These are phyloP conservation scores for Minunthozetes semirufus DNA, from an alignment of 2,888 invertebrate genomes.

Conservation along the genomic window DNA sequence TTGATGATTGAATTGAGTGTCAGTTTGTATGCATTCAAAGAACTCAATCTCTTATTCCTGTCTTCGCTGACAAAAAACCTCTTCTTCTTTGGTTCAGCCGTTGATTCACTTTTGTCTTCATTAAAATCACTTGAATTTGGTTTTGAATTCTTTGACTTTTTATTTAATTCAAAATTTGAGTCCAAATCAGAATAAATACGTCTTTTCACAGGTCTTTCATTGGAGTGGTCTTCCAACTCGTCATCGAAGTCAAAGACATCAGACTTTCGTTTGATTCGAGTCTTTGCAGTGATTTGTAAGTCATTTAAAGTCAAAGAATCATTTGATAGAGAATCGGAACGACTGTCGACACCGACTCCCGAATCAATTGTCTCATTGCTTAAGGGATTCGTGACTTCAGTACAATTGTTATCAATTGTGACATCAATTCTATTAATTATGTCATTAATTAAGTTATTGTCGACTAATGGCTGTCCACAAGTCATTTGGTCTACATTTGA, in stretches of 20 bases:
- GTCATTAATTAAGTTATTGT: background rate
- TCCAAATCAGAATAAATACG: slow-evolving; percentile 12
- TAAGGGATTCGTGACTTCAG: background rate
- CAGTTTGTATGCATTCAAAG: background rate
- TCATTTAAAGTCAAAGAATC: slow-evolving; percentile 8
- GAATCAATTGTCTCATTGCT: background rate
- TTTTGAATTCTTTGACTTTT: background rate
- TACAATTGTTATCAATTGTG: background rate
- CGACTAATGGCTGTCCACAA: background rate
- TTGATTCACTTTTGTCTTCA: background rate
- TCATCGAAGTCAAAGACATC: slow-evolving; percentile 26
- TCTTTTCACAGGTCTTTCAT: background rate
- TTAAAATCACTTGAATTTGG: background rate
- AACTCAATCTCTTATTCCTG: slow-evolving; percentile 5
- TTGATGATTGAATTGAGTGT: background rate
- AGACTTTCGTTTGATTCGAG: slow-evolving; percentile 3
- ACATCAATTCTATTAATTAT: slow-evolving; percentile 4
- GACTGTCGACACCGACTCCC: background rate
- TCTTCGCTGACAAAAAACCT: slow-evolving; percentile 1
- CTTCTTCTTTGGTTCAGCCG: background rate
- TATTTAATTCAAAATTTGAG: background rate
- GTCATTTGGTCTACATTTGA: background rate
- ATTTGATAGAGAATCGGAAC: background rate
- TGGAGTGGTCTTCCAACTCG: background rate
- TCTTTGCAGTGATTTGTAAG: background rate